Conservation (phyloP, 2,797 vertebrate species). For the Rhinella marina region DNA sequence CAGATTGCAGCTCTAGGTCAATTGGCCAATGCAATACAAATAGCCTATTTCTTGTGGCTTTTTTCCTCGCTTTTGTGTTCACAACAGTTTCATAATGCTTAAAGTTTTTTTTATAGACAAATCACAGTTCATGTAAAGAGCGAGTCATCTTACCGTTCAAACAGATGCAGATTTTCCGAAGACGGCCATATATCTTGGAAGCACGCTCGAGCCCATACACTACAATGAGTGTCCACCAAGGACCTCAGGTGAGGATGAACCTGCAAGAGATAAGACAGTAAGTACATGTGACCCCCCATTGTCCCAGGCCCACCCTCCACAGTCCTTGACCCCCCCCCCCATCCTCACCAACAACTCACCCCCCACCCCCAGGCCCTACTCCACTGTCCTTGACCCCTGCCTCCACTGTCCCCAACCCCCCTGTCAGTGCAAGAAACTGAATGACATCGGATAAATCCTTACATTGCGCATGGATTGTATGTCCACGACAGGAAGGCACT, state of each 20-base stretch:
- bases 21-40: too few relatives aligned
- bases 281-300: background rate
- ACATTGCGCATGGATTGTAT: constrained; percentile 91
- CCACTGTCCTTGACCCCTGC: too few relatives aligned
- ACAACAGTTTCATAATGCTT: too few relatives aligned
- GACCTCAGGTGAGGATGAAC: constrained; percentile 90
- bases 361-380: too few relatives aligned
- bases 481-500: constrained; percentile 90
- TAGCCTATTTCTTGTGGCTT: too few relatives aligned
- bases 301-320: background rate
- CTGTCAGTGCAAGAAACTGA: background rate
- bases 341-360: too few relatives aligned
- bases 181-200: constrained; percentile 94
- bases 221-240: constrained; percentile 90
- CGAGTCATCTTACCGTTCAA: constrained; percentile 83
- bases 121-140: background rate
- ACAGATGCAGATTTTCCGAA: constrained; percentile 85
- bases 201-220: constrained; percentile 90
- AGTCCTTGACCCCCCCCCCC: rapidly evolving
- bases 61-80: too few relatives aligned
- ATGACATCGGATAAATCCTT: constrained; percentile 69
- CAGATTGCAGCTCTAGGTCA: too few relatives aligned
- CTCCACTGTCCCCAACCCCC: too few relatives aligned
- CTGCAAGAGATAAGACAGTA: constrained; percentile 68
- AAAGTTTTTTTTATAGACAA: background rate